Evolutionary conservation across 2,888 invertebrate genomes (phyloP).

Genomic region (Mythimna albipuncta): DNA sequence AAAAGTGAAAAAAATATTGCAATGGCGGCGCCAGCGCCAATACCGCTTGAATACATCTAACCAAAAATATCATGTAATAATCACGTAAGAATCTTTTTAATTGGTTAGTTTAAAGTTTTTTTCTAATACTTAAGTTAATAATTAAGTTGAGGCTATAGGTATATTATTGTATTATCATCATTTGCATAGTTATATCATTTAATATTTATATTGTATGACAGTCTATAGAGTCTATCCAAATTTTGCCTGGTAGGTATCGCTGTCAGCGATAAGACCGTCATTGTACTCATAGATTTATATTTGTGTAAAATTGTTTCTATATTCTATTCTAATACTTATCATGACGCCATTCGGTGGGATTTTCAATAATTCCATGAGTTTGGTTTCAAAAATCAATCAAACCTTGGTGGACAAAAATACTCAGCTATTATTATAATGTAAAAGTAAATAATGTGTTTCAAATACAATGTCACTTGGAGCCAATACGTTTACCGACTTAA

Average conservation of each 20-base stretch:
- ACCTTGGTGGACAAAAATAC: neutral
- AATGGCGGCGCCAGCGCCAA: constrained; percentile 25
- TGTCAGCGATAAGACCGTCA: too few species aligned
- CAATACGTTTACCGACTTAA: constrained; percentile 31
- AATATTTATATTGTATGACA: too few species aligned
- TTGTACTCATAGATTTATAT: too few species aligned
- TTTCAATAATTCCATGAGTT: neutral
- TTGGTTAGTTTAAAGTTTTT: too few species aligned
- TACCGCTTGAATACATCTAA: neutral
- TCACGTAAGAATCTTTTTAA: neutral
- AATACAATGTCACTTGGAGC: constrained; percentile 26
- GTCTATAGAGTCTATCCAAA: too few species aligned
- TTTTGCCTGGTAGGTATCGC: too few species aligned
- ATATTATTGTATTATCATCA: too few species aligned
- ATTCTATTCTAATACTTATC: neutral
- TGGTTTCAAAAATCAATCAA: neutral
- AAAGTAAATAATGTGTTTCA: constrained; percentile 24
- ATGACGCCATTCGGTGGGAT: neutral
- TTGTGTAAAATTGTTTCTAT: too few species aligned
- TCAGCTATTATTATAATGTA: neutral
- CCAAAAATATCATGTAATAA: neutral
- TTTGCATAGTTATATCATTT: too few species aligned
- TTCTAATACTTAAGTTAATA: neutral
- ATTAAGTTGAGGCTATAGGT: too few species aligned
- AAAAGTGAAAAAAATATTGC: constrained; percentile 12